These are phyloP conservation scores for Tetramorium simillimum DNA, from an alignment of 1,140 invertebrate genomes.

Conservation along the genomic window DNA sequence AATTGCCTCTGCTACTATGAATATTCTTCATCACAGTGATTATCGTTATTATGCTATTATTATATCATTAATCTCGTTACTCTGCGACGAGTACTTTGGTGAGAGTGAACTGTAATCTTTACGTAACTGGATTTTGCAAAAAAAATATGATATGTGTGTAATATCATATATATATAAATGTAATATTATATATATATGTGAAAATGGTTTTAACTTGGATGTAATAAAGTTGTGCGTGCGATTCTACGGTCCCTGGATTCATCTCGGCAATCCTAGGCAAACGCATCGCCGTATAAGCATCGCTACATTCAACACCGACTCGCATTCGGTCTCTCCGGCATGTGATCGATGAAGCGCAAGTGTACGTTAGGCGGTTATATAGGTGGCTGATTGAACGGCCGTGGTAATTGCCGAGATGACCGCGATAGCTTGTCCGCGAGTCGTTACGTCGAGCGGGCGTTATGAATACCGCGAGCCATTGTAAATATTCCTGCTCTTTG, in stretches of 20 bases:
- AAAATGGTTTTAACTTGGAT: not conserved
- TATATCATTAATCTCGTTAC: slow-evolving; percentile 34
- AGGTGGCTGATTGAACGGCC: slow-evolving; percentile 39
- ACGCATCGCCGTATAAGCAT: not conserved
- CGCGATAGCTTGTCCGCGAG: slow-evolving; percentile 43
- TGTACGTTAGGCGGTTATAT: slow-evolving; percentile 32
- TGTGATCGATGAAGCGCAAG: slow-evolving; percentile 44
- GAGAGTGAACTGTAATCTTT: not conserved
- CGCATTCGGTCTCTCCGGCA: slow-evolving; percentile 12
- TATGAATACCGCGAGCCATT: slow-evolving; percentile 52
- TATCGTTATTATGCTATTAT: slow-evolving; percentile 25
- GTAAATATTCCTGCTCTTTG: slow-evolving; percentile 41
- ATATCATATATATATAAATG: no score
- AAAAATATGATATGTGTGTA: not conserved
- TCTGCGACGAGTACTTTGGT: not conserved
- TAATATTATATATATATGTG: no score
- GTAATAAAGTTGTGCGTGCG: not conserved
- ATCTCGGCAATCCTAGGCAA: not conserved
- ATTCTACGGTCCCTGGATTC: not conserved
- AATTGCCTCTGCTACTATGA: slow-evolving; percentile 31
- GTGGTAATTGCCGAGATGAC: slow-evolving; percentile 55
- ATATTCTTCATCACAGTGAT: slow-evolving; percentile 37
- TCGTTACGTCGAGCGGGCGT: slow-evolving; percentile 39
- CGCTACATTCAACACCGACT: slow-evolving; percentile 28
- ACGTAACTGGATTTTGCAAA: not conserved